Evolutionary conservation across 2,113 vertebrate genomes (phyloP).

Genomic region (Macheiramphus alcinus): DNA sequence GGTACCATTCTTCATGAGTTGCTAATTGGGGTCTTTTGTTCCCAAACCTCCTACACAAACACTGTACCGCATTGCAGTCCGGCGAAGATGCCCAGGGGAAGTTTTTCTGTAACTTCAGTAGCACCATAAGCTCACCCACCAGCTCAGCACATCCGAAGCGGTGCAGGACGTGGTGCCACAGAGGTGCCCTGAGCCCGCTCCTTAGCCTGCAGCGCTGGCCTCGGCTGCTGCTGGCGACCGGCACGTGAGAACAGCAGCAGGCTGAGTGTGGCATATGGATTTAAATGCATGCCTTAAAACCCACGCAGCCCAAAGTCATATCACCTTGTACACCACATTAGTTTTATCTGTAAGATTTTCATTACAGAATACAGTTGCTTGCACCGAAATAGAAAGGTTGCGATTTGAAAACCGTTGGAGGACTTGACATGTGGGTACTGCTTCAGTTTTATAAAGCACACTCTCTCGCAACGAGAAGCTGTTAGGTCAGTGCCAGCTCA

Average conservation of each 20-base stretch:
- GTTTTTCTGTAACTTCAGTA: not conserved
- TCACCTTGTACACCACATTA: not conserved
- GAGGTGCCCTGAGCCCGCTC: not conserved
- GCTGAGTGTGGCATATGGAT: not conserved
- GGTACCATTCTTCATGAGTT: not conserved
- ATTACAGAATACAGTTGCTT: not conserved
- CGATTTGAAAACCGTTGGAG: not conserved
- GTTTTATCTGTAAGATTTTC: not conserved
- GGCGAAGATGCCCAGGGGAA: not conserved
- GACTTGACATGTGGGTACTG: not conserved
- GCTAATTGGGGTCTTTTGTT: not conserved
- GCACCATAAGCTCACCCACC: not conserved
- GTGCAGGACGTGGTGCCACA: rapidly evolving
- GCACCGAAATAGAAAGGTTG: not conserved
- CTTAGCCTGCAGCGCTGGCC: rapidly evolving
- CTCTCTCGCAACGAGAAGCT: rapidly evolving
- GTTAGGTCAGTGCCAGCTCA: not conserved
- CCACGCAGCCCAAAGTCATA: not conserved
- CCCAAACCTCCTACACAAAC: not conserved
- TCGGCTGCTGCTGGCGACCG: not conserved
- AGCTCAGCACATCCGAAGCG: not conserved
- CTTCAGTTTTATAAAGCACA: no score
- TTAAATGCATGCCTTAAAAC: not conserved
- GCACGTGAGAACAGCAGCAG: not conserved
- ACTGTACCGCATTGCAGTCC: rapidly evolving